Percentiles rank a stretch among this genome's conserved stretches.
Evolutionary conservation across 1,140 invertebrate species (phyloP).

Genomic region (Dendrolimus punctatus): DNA sequence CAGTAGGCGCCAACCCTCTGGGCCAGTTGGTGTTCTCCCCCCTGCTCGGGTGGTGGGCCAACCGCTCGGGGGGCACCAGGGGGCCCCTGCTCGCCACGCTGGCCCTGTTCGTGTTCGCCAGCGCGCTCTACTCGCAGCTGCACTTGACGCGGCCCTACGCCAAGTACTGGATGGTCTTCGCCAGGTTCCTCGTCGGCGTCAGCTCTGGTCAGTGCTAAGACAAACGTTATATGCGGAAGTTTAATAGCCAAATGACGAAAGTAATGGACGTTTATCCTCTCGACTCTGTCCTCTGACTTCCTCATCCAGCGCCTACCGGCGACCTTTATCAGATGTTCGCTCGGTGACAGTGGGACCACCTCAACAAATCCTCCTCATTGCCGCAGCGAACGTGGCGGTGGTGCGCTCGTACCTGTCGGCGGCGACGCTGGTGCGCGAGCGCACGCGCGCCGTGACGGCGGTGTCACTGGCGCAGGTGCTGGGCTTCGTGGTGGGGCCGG

Average conservation of each 20-base stretch:
- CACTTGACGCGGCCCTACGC: conserved; percentile 75
- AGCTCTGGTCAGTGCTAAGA: conserved; percentile 81
- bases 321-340: too few species aligned
- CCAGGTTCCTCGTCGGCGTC: conserved; percentile 87
- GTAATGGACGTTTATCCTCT: too few species aligned
- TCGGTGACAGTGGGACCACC: too few species aligned
- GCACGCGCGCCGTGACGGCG: conserved; percentile 88
- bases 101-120: conserved; percentile 82
- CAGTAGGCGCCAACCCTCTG: conserved; percentile 90
- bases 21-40: conserved; percentile 92
- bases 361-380: too few species aligned
- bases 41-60: conserved; percentile 88
- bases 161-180: conserved; percentile 82
- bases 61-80: conserved; percentile 80
- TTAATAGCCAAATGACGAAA: too few species aligned
- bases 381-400: conserved; percentile 88
- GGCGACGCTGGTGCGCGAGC: conserved; percentile 84
- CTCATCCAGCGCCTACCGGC: too few species aligned
- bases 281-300: too few species aligned
- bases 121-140: conserved; percentile 84
- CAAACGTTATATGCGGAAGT: too few species aligned
- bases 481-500: conserved; percentile 91
- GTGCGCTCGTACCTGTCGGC: conserved; percentile 90
- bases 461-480: conserved; percentile 90
- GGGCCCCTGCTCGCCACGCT: conserved; percentile 82